Evolutionary conservation across 92 coral and sea anemone species (phyloP).

Genomic region (Montipora capitata): DNA sequence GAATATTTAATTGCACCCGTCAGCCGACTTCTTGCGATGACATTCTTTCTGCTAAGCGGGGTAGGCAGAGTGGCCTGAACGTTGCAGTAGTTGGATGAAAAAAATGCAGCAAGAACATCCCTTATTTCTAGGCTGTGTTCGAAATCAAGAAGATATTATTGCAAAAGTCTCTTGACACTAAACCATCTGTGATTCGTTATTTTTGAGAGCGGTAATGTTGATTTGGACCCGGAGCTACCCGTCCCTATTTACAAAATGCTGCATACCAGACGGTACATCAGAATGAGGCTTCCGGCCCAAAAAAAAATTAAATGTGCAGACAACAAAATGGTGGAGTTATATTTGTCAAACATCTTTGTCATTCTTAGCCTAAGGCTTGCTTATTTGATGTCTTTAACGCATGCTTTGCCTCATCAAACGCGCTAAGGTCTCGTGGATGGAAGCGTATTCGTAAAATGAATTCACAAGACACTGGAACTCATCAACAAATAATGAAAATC

Average conservation of each 20-base stretch:
- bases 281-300: constrained; percentile 74
- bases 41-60: not conserved
- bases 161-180: not conserved
- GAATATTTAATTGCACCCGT: not conserved
- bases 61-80: not conserved
- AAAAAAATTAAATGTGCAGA: constrained; percentile 60
- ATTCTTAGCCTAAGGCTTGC: constrained; percentile 19
- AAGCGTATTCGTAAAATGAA: constrained; percentile 22
- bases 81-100: not conserved
- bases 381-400: not conserved
- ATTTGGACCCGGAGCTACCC: not conserved
- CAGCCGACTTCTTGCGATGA: not conserved
- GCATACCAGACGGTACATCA: constrained; percentile 70
- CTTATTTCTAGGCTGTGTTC: not conserved
- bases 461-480: constrained; percentile 13
- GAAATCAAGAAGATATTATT: not conserved
- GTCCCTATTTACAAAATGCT: not conserved
- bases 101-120: not conserved
- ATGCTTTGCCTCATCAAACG: constrained; percentile 29
- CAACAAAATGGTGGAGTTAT: constrained; percentile 58
- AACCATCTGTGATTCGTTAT: no score
- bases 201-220: not conserved
- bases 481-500: constrained; percentile 46
- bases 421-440: not conserved
- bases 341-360: constrained; percentile 9